Percentiles rank a stretch among this genome's conserved stretches.
These are phyloP conservation scores for Rhagium mordax DNA, from an alignment of 2,888 invertebrate species.

Conservation along the genomic window DNA sequence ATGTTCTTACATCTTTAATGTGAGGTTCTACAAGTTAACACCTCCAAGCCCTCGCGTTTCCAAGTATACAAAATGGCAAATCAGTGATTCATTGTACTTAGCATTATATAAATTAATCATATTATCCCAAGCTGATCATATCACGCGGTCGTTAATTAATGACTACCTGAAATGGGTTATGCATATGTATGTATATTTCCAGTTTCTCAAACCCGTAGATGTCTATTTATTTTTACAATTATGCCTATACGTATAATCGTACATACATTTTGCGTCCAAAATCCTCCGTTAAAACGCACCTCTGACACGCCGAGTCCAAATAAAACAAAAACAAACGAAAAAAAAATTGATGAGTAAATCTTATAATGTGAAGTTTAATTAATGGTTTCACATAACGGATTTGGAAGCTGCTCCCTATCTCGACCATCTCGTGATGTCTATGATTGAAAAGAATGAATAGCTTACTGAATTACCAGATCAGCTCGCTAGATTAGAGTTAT, in stretches of 20 bases:
- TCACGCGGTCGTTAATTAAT: no score
- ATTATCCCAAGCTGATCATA: no score
- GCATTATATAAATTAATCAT: no score
- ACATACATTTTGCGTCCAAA: not conserved
- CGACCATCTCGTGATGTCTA: constrained; percentile 12
- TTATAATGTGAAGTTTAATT: constrained; percentile 27
- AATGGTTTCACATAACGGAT: constrained; percentile 31
- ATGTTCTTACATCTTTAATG: no score
- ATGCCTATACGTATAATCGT: not conserved
- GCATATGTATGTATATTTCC: no score
- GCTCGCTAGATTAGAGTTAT: constrained; percentile 24
- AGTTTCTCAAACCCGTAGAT: no score
- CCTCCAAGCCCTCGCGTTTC: no score
- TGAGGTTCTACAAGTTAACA: no score
- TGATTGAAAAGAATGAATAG: constrained; percentile 33
- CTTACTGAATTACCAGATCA: constrained; percentile 28
- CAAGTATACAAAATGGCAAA: no score
- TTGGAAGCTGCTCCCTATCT: constrained; percentile 29
- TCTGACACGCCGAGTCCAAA: constrained; percentile 1
- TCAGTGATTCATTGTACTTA: no score
- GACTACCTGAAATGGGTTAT: no score
- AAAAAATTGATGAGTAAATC: constrained; percentile 18
- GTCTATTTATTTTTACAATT: no score
- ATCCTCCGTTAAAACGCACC: not conserved
- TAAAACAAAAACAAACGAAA: constrained; percentile 22